Conservation (phyloP, 2,113 vertebrate genomes). For the Perca flavescens region DNA sequence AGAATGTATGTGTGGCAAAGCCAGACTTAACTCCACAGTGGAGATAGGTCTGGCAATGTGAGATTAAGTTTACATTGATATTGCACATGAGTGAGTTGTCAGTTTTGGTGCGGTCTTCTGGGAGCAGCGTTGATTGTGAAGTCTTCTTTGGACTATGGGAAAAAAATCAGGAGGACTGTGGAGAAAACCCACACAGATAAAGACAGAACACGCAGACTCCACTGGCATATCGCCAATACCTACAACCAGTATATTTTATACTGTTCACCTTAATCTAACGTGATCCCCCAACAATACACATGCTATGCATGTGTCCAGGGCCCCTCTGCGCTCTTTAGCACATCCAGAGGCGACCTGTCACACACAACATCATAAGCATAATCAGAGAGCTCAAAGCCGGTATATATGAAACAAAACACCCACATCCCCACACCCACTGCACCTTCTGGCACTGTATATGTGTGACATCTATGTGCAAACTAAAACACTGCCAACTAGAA, state of each 20-base stretch:
- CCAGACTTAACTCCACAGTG: too few relatives aligned
- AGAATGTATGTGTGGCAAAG: too few relatives aligned
- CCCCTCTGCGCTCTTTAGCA: slow-evolving; percentile 52
- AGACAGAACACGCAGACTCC: not conserved
- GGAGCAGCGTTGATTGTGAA: too few relatives aligned
- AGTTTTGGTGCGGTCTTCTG: too few relatives aligned
- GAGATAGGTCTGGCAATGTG: too few relatives aligned
- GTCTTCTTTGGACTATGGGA: not conserved
- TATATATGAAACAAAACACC: slow-evolving; percentile 78
- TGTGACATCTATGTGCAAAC: slow-evolving; percentile 71
- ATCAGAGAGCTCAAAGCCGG: slow-evolving; percentile 73
- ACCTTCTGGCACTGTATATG: slow-evolving; percentile 71
- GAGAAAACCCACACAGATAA: not conserved
- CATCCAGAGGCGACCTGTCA: slow-evolving; percentile 76
- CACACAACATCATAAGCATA: slow-evolving; percentile 77
- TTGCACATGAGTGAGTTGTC: too few relatives aligned
- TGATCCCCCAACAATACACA: not conserved
- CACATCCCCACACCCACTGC: slow-evolving; percentile 75
- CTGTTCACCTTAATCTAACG: slow-evolving; percentile 2
- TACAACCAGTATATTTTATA: not conserved
- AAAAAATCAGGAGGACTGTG: not conserved
- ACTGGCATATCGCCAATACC: not conserved
- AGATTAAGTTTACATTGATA: too few relatives aligned
- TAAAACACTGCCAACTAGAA: slow-evolving; percentile 52
- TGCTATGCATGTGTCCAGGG: slow-evolving; percentile 44